Evolutionary conservation across 2,113 vertebrate species (phyloP).

Genomic region (Sakesphorus luctuosus): DNA sequence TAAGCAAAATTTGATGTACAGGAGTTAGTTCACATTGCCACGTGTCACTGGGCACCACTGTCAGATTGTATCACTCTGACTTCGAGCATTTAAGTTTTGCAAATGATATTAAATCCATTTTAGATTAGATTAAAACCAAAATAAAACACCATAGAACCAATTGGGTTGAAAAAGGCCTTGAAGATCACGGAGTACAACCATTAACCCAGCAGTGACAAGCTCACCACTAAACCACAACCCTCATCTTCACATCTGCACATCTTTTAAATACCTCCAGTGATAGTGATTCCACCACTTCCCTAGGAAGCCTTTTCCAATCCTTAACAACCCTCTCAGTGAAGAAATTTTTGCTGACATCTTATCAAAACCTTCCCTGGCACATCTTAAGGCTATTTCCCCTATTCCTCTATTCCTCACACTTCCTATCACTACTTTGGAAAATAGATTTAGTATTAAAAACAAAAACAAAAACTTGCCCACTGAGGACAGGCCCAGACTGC

Average conservation of each 20-base stretch:
- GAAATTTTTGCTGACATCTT: neutral
- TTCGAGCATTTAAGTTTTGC: neutral
- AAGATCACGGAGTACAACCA: accelerated
- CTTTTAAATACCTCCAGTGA: neutral
- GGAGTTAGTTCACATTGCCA: neutral
- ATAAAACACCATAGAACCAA: accelerated
- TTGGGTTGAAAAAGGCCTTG: neutral
- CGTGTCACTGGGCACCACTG: neutral
- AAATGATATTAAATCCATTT: neutral
- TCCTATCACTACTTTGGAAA: neutral
- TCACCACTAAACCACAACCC: neutral
- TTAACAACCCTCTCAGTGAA: neutral
- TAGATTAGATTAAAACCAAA: neutral
- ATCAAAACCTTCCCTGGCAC: neutral
- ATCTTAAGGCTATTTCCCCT: neutral
- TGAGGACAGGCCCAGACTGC: neutral
- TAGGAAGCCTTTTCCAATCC: neutral
- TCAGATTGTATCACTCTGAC: neutral
- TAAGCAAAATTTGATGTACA: neutral
- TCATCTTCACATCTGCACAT: neutral
- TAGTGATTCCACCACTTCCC: accelerated
- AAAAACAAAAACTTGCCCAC: neutral
- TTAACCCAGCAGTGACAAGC: neutral
- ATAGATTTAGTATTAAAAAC: neutral
- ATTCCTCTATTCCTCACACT: neutral